A percentile compares a stretch with the other conserved stretches of the same genome.
Evolutionary conservation across 2,888 invertebrate genomes (phyloP).

Genomic region (Altica lythri): DNA sequence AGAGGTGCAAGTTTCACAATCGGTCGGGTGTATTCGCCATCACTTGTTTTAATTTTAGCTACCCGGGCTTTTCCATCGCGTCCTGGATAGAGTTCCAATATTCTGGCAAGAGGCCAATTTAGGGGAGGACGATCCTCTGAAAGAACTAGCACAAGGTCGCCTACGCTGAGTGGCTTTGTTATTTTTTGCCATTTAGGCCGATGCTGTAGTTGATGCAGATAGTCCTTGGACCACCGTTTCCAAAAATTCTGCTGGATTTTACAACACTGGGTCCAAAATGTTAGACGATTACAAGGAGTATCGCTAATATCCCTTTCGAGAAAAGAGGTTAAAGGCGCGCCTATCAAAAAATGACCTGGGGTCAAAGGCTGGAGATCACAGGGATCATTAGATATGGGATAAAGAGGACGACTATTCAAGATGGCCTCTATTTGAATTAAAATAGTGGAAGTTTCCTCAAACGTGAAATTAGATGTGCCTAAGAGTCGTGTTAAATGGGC

Average conservation of each 20-base stretch:
- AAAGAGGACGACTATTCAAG: too few relatives aligned
- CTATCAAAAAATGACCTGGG: too few relatives aligned
- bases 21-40: background rate
- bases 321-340: too few relatives aligned
- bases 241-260: conserved; percentile 5
- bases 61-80: conserved; percentile 6
- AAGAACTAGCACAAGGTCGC: conserved; percentile 6
- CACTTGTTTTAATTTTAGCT: background rate
- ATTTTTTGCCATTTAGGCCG: conserved; percentile 4
- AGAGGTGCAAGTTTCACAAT: conserved; percentile 1
- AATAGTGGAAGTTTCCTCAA: too few relatives aligned
- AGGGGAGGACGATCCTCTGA: conserved; percentile 6
- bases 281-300: conserved; percentile 3
- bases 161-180: background rate
- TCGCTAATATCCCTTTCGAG: too few relatives aligned
- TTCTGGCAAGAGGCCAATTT: conserved; percentile 11
- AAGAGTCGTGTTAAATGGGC: too few relatives aligned
- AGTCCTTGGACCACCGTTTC: conserved; percentile 8
- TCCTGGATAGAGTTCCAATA: conserved; percentile 1
- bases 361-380: too few relatives aligned
- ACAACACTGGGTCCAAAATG: conserved; percentile 10
- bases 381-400: too few relatives aligned
- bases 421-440: too few relatives aligned
- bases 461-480: too few relatives aligned
- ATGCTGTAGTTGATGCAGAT: conserved; percentile 6